These are phyloP conservation scores for Pipa parva DNA, from an alignment of 2,113 vertebrate genomes.

Conservation along the genomic window DNA sequence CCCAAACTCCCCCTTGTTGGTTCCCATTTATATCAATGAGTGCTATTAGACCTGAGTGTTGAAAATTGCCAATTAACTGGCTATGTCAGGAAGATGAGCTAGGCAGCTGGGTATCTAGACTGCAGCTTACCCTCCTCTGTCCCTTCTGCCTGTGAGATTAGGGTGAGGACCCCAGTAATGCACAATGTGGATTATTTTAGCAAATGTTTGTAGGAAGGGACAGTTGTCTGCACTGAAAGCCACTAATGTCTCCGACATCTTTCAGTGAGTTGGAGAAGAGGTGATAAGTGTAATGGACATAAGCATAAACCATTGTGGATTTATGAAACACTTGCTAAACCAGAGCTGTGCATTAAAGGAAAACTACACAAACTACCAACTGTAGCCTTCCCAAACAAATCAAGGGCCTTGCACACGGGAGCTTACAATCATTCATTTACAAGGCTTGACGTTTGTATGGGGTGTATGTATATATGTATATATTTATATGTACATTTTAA, in stretches of 20 bases:
- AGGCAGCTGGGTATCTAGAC: conserved; percentile 45
- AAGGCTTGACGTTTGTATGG: no score
- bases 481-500: no score
- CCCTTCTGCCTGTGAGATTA: conserved; percentile 50
- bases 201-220: background rate
- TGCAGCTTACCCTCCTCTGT: conserved; percentile 40
- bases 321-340: background rate
- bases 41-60: conserved; percentile 47
- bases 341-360: background rate
- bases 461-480: no score
- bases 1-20: background rate
- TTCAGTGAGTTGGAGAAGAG: background rate
- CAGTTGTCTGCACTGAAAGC: background rate
- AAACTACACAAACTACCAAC: no score
- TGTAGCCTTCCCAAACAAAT: no score
- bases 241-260: background rate
- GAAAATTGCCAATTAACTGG: conserved; percentile 61
- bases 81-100: conserved; percentile 48
- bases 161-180: conserved; percentile 47
- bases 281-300: background rate
- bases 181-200: conserved; percentile 5
- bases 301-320: no score
- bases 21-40: conserved; percentile 28
- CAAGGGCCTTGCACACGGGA: no score
- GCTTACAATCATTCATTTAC: no score